phyloP scores from a whole-genome alignment of 2,113 vertebrate genomes.

The Alethe castanea region DNA sequence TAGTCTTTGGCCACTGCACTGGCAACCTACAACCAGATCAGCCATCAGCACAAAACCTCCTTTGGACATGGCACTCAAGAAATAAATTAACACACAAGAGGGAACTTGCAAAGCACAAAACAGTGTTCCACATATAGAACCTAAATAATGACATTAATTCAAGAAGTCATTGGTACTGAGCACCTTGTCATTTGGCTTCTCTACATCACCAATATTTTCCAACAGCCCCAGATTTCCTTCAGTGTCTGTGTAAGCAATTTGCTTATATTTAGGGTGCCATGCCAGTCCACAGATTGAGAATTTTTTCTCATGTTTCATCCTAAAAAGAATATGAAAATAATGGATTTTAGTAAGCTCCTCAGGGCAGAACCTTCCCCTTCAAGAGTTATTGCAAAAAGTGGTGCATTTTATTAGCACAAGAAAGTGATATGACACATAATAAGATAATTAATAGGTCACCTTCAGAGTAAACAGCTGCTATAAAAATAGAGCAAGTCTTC shows the following conservation, averaged over 20 bases:
- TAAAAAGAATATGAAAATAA: constrained; percentile 44
- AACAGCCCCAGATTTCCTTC: constrained; percentile 91
- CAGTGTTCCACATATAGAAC: rapidly evolving
- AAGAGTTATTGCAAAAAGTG: background rate
- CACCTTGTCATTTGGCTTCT: constrained; percentile 69
- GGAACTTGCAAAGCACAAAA: background rate
- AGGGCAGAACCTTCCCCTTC: background rate
- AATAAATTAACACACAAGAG: background rate
- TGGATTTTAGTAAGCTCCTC: background rate
- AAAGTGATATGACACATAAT: background rate
- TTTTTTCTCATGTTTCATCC: constrained; percentile 91
- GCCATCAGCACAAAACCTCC: background rate
- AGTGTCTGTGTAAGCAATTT: constrained; percentile 88
- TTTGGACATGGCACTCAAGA: background rate
- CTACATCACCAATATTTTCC: constrained; percentile 75
- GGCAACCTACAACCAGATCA: constrained; percentile 52
- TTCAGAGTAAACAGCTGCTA: background rate
- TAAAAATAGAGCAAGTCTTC: background rate
- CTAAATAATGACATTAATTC: background rate
- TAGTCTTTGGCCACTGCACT: constrained; percentile 72
- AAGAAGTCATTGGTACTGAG: background rate
- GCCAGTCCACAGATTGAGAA: constrained; percentile 87
- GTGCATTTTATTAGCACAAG: background rate
- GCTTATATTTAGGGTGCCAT: constrained; percentile 84
- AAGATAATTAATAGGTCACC: background rate